Evolutionary conservation across 2,113 vertebrate species (phyloP).

Genomic region (Litocranius walleri): DNA sequence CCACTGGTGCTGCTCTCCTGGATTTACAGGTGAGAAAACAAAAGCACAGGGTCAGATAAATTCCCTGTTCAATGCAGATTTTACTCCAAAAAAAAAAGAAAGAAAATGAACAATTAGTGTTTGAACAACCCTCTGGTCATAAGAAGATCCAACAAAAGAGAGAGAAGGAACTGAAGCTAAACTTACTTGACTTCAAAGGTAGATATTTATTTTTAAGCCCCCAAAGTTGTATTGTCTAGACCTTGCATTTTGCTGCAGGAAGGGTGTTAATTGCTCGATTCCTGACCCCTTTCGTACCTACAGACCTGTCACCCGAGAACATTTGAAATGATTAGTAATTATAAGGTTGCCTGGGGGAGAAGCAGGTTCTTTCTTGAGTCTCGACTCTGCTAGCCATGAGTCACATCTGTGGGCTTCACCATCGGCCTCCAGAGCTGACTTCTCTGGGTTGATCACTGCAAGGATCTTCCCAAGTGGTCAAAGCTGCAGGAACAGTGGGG

Average conservation of each 20-base stretch:
- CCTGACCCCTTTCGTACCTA: not conserved
- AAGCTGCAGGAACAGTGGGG: not conserved
- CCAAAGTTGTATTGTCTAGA: not conserved
- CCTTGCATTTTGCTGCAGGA: not conserved
- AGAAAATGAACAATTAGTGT: not conserved
- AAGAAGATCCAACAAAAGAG: not conserved
- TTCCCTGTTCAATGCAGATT: not conserved
- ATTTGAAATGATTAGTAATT: not conserved
- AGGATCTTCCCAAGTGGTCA: not conserved
- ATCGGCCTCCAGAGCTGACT: not conserved
- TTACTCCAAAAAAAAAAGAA: not conserved
- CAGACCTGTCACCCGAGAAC: not conserved
- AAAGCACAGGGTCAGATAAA: not conserved
- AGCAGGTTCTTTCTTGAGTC: not conserved
- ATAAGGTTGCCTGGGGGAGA: not conserved
- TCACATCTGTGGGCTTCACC: rapidly evolving
- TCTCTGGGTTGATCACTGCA: not conserved
- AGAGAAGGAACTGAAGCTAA: not conserved
- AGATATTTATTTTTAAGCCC: not conserved
- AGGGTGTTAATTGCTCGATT: rapidly evolving
- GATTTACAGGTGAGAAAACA: rapidly evolving
- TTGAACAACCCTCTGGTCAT: not conserved
- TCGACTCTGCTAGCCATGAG: rapidly evolving
- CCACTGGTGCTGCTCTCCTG: rapidly evolving
- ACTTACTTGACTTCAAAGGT: not conserved